These are phyloP conservation scores for Creontiades dilutus DNA, from an alignment of 2,888 invertebrate species.

Conservation along the genomic window DNA sequence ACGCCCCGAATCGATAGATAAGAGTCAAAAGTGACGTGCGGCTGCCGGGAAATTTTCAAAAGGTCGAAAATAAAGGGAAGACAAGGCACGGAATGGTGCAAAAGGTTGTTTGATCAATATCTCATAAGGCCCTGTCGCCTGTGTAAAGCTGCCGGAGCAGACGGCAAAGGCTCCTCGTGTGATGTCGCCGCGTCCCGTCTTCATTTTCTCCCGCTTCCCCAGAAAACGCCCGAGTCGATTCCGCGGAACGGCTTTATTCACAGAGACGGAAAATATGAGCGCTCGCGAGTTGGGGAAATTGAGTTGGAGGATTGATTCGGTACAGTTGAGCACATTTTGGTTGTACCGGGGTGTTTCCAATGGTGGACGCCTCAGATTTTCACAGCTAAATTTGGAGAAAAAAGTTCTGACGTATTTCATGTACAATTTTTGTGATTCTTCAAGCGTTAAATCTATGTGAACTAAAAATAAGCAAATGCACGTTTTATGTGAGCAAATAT, in stretches of 20 bases:
- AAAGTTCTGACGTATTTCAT: too few relatives aligned
- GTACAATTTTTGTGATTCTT: too few relatives aligned
- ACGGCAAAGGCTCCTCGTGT: conserved; percentile 34
- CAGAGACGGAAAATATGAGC: not conserved
- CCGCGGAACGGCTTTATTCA: not conserved
- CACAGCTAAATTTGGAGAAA: too few relatives aligned
- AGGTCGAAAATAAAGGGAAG: conserved; percentile 28
- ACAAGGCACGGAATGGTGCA: conserved; percentile 6
- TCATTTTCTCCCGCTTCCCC: conserved; percentile 5
- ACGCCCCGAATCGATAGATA: not conserved
- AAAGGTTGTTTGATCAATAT: conserved; percentile 41
- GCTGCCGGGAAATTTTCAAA: conserved; percentile 17
- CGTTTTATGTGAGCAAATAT: too few relatives aligned
- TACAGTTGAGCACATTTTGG: too few relatives aligned
- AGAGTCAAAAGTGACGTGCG: not conserved
- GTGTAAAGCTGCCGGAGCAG: conserved; percentile 26
- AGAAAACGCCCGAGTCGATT: not conserved
- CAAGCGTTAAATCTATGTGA: too few relatives aligned
- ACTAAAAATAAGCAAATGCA: too few relatives aligned
- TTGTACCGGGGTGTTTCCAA: too few relatives aligned
- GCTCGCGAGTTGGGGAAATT: too few relatives aligned
- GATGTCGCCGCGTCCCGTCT: not conserved
- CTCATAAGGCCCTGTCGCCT: conserved; percentile 10
- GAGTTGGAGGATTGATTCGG: too few relatives aligned
- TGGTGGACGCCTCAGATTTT: too few relatives aligned